A percentile compares a stretch with the other conserved stretches of the same genome.
Conservation (phyloP, 1,140 invertebrate genomes). For the Tachypleus tridentatus region DNA sequence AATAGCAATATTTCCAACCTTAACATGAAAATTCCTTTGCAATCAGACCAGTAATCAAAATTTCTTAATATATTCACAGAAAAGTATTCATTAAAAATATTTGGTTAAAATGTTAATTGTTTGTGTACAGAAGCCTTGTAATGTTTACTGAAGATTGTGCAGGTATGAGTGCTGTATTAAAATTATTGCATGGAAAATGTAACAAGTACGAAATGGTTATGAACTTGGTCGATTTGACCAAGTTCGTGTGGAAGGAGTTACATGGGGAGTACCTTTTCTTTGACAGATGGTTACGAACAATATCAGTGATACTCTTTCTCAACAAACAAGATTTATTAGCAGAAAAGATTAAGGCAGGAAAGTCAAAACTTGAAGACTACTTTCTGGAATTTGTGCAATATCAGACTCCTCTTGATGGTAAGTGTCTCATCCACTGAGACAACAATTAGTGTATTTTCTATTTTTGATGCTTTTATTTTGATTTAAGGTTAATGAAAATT, state of each 20-base stretch:
- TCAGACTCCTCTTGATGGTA: slow-evolving; percentile 49
- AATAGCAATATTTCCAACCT: no score
- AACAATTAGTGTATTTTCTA: no score
- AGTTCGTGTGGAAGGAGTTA: not conserved
- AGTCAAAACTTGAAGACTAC: slow-evolving; percentile 93
- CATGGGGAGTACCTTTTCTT: slow-evolving; percentile 3
- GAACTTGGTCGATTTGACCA: not conserved
- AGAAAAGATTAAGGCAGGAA: slow-evolving; percentile 92
- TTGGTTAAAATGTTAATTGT: no score
- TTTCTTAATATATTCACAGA: no score
- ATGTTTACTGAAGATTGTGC: no score
- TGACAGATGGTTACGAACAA: slow-evolving; percentile 92
- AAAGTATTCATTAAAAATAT: no score
- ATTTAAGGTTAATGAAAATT: no score
- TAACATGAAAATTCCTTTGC: no score
- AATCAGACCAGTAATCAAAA: no score
- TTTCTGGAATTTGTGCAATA: slow-evolving; percentile 86
- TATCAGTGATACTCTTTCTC: slow-evolving; percentile 98
- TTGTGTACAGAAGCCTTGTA: no score
- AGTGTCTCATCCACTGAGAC: slow-evolving; percentile 12
- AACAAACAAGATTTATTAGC: slow-evolving; percentile 98
- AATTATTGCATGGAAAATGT: not conserved
- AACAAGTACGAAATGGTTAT: not conserved
- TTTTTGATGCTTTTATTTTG: no score
- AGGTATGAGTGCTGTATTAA: no score